phyloP scores from a whole-genome alignment of 2,888 invertebrate species.

The Phragmatobia fuliginosa region DNA sequence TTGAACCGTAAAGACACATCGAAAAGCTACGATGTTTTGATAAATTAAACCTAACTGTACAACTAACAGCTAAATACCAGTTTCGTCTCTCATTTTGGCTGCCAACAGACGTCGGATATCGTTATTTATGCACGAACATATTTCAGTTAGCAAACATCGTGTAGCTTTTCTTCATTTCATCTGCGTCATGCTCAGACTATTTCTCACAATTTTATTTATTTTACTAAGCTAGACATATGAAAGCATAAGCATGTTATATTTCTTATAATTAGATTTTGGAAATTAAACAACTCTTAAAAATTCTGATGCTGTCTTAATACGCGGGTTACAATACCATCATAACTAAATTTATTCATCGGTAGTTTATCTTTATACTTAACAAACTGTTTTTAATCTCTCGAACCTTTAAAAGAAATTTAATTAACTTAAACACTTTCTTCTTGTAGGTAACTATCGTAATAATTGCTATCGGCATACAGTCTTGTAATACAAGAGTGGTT shows the following conservation, averaged over 20 bases:
- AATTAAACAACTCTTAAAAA: not conserved
- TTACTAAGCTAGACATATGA: not conserved
- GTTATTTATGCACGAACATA: conserved; percentile 15
- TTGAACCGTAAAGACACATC: not conserved
- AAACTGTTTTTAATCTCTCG: not conserved
- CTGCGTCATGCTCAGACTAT: not conserved
- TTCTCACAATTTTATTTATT: not conserved
- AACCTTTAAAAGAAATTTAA: not conserved
- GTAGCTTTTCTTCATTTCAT: not conserved
- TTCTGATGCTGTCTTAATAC: not conserved
- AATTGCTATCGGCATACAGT: not conserved
- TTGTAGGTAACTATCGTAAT: not conserved
- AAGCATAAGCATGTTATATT: not conserved
- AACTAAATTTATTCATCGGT: not conserved
- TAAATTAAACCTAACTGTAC: not conserved
- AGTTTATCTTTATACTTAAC: not conserved
- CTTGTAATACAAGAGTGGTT: no score
- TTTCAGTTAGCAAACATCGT: conserved; percentile 4
- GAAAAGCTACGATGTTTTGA: not conserved
- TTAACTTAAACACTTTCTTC: not conserved
- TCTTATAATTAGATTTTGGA: no score
- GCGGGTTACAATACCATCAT: not conserved
- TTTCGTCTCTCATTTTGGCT: not conserved
- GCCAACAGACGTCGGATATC: not conserved
- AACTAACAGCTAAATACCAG: not conserved